Conservation (phyloP, 2,797 vertebrate genomes). For the Gila robusta region DNA sequence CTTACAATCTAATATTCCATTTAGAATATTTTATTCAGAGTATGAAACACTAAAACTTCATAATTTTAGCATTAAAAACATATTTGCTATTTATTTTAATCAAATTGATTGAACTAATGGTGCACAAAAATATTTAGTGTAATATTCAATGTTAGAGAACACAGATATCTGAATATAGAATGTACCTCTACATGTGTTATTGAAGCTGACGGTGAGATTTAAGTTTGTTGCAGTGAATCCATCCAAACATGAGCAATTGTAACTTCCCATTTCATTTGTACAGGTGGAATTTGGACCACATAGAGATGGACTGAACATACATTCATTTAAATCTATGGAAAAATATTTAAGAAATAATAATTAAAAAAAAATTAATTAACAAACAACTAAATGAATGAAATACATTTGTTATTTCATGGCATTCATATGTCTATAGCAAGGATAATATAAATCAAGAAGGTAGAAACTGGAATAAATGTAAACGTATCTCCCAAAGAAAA, state of each 20-base stretch:
- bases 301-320: background rate
- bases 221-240: background rate
- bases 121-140: too few species aligned
- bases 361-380: too few species aligned
- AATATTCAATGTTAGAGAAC: too few species aligned
- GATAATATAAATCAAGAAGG: background rate
- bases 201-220: background rate
- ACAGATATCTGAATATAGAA: background rate
- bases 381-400: background rate
- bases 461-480: background rate
- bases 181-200: constrained; percentile 12
- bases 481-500: background rate
- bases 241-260: constrained; percentile 1
- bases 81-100: too few species aligned
- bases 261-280: constrained; percentile 5
- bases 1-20: too few species aligned
- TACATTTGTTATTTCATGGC: background rate
- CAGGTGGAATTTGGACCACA: background rate
- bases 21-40: too few species aligned
- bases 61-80: too few species aligned
- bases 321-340: background rate
- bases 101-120: too few species aligned
- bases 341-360: background rate
- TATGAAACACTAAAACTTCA: too few species aligned
- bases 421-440: background rate